These are phyloP conservation scores for Istiophorus platypterus DNA, from an alignment of 2,113 vertebrate genomes.

Conservation along the genomic window DNA sequence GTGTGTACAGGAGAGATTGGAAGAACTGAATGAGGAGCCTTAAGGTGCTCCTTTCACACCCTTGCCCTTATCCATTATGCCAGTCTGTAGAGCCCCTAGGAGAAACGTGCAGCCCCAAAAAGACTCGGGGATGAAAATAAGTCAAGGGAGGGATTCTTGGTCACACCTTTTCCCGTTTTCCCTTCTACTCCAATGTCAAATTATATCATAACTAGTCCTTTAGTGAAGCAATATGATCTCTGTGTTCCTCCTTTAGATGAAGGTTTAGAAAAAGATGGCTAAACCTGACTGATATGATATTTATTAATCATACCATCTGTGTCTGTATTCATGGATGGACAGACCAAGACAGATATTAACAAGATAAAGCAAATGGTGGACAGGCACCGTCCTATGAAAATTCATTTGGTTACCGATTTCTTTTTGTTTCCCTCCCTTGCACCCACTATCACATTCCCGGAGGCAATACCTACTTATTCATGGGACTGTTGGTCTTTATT, in stretches of 20 bases:
- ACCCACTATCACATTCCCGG: constrained; percentile 43
- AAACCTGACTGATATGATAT: constrained; percentile 26
- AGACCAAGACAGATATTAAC: constrained; percentile 48
- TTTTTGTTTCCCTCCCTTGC: constrained; percentile 55
- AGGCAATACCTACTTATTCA: constrained; percentile 63
- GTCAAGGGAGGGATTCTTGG: constrained; percentile 77
- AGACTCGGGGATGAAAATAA: constrained; percentile 79
- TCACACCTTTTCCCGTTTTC: constrained; percentile 73
- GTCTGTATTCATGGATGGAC: constrained; percentile 23
- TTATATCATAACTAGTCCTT: constrained; percentile 83
- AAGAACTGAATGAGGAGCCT: constrained; percentile 82
- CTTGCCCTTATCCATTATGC: constrained; percentile 82
- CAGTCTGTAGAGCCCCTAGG: constrained; percentile 74
- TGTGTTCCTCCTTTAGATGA: constrained; percentile 57
- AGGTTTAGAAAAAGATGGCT: constrained; percentile 44
- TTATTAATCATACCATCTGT: constrained; percentile 43
- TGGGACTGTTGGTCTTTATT: constrained; percentile 71
- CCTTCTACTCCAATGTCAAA: constrained; percentile 75
- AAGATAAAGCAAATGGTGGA: constrained; percentile 68
- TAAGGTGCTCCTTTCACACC: constrained; percentile 87
- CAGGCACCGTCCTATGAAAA: constrained; percentile 63
- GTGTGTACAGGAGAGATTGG: constrained; percentile 87
- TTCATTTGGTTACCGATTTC: constrained; percentile 77
- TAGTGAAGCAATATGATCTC: constrained; percentile 73
- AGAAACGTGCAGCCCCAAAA: constrained; percentile 74